Base-by-base conservation (phyloP, 2,888 invertebrate genomes). In the Terebella lapidaria region DNA sequence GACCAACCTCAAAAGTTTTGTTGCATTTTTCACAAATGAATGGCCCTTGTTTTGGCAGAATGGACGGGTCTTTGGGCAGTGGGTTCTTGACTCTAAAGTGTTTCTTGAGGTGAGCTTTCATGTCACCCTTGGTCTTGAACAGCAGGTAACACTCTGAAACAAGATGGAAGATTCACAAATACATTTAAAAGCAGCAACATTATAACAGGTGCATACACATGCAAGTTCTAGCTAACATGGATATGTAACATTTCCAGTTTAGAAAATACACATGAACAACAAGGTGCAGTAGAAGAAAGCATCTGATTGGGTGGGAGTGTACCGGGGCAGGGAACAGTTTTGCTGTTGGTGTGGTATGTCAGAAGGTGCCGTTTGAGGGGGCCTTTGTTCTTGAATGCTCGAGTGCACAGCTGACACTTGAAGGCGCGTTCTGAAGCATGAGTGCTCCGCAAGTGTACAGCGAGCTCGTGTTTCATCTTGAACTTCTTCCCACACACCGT, bases 51-150 rank as follows among this genome's bases (percentile, higher is more conserved):
- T n/a, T n/a, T n/a, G n/a, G n/a, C n/a, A n/a, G n/a, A n/a, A n/a
- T n/a, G n/a, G n/a, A n/a, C n/a, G n/a, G n/a, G n/a, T n/a, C n/a
- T n/a, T n/a, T n/a, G n/a, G n/a, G n/a, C n/a, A n/a, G n/a, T n/a
- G n/a, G n/a, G n/a, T n/a, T n/a, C n/a, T n/a, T n/a, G n/a, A n/a
- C n/a, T n/a, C n/a, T n/a, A 53, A 63, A 63, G 47, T 63, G 63
- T 10, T 29, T 35, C 20, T 24, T 25, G 2, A 55, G 45, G 57
- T 63, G 63, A 5, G 28, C 45, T 52, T 52, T 57, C 53, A 60
- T 53, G 56, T 60, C 63, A 35, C 42, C 55, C 4, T 42, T 27
- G 5, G 60, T 63, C 56, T 63, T 63, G 46, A 63, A 63, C 55
- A 51, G 35, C 3, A 30, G 20, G 20, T 42, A 49, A 45, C 63